phyloP scores from a whole-genome alignment of 2,113 vertebrate genomes.

The Ochotona curzoniae region DNA sequence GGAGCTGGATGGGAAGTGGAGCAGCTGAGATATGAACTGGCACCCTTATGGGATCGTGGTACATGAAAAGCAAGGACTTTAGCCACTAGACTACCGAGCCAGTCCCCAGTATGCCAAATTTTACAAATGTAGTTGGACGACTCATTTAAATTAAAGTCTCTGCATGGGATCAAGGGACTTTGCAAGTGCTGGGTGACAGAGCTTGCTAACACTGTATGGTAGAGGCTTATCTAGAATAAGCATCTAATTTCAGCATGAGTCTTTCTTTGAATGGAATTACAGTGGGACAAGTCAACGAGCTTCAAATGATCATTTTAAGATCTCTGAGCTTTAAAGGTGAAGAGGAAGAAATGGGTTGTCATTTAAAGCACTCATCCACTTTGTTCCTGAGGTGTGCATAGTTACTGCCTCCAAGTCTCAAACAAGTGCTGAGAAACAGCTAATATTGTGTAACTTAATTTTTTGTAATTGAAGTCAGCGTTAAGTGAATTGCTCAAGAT shows the following conservation, averaged over 20 bases:
- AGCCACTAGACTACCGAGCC: no score
- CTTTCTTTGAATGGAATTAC: background rate
- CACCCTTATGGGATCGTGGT: no score
- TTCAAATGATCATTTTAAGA: background rate
- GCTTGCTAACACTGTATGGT: background rate
- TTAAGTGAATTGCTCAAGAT: background rate
- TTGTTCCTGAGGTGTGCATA: background rate
- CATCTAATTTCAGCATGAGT: background rate
- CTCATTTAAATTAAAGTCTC: background rate
- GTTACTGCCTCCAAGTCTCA: background rate
- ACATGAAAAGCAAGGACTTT: no score
- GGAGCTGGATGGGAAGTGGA: no score
- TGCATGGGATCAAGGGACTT: background rate
- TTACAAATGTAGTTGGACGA: background rate
- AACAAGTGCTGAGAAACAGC: background rate
- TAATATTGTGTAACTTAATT: constrained; percentile 14
- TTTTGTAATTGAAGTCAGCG: background rate
- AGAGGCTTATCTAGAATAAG: background rate
- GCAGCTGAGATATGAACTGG: no score
- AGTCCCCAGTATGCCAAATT: constrained; percentile 11
- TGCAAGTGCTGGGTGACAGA: background rate
- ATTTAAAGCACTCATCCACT: background rate
- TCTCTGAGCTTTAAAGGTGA: background rate
- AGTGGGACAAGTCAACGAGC: background rate
- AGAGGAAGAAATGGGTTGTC: background rate